Conservation (phyloP, 2,888 invertebrate genomes). For the Psylliodes chrysocephalus region DNA sequence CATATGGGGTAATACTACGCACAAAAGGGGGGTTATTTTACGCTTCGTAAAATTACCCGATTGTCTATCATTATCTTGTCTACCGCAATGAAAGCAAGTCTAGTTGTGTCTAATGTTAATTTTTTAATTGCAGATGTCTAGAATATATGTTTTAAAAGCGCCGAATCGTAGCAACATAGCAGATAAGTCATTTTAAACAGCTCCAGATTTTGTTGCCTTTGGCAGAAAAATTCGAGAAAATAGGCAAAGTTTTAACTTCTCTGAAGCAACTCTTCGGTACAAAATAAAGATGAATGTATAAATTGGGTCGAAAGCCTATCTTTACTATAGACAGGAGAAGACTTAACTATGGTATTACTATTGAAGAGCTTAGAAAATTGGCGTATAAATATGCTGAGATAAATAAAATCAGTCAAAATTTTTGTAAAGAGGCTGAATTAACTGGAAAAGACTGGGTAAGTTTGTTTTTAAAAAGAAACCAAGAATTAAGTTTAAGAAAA, state of each 20-base stretch:
- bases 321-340: neutral
- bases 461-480: slow-evolving; percentile 19
- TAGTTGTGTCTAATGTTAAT: neutral
- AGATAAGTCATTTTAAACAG: neutral
- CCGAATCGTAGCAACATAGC: neutral
- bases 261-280: neutral
- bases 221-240: neutral
- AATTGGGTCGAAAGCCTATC: neutral
- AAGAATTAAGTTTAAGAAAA: slow-evolving; percentile 39
- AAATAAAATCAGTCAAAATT: neutral
- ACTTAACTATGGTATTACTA: slow-evolving; percentile 1
- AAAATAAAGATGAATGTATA: neutral
- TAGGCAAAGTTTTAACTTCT: neutral
- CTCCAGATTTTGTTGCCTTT: neutral
- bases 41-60: neutral
- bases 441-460: neutral
- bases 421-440: neutral
- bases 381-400: neutral
- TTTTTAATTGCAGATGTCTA: neutral
- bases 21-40: neutral
- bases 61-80: neutral
- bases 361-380: neutral
- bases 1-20: neutral
- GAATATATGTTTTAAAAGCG: neutral
- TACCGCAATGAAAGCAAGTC: neutral